These are phyloP conservation scores for Chelon auratus DNA, from an alignment of 2,797 vertebrate genomes.

Conservation along the genomic window DNA sequence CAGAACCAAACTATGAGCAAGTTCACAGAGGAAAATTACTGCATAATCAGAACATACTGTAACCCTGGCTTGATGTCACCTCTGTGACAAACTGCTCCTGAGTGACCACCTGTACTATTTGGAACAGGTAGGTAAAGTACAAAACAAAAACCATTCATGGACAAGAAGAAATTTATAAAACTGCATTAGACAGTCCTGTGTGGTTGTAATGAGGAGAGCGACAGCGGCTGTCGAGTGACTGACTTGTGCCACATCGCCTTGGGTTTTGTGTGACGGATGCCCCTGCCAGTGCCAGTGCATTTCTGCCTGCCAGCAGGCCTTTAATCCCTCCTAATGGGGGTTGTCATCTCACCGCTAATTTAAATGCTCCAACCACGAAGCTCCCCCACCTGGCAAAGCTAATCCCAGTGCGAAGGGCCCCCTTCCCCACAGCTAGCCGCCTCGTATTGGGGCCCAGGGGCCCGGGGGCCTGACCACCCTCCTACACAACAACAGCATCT, in stretches of 20 bases:
- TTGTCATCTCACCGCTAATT: constrained; percentile 89
- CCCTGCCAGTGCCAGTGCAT: constrained; percentile 85
- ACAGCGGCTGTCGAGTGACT: constrained; percentile 74
- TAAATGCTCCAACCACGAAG: constrained; percentile 86
- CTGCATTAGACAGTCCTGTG: constrained; percentile 45
- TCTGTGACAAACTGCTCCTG: neutral
- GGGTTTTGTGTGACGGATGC: constrained; percentile 85
- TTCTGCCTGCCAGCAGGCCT: constrained; percentile 85
- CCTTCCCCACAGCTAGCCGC: constrained; percentile 78
- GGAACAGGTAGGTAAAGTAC: neutral
- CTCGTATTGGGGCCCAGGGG: constrained; percentile 76
- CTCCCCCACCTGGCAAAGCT: constrained; percentile 84
- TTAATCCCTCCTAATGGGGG: constrained; percentile 90
- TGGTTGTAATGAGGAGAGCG: constrained; percentile 46
- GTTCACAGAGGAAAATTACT: constrained; percentile 5
- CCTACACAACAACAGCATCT: constrained; percentile 85
- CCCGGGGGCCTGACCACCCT: constrained; percentile 80
- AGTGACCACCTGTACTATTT: neutral
- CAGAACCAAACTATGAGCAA: constrained; percentile 5
- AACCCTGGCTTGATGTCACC: neutral
- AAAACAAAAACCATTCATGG: constrained; percentile 2
- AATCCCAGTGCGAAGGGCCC: constrained; percentile 84
- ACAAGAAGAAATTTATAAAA: constrained; percentile 26
- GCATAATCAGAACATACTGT: neutral
- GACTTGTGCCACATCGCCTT: constrained; percentile 82